A percentile compares a stretch with the other conserved stretches of the same genome.
phyloP scores from a whole-genome alignment of 1,140 invertebrate genomes.

The Stegodyphus mimosarum region DNA sequence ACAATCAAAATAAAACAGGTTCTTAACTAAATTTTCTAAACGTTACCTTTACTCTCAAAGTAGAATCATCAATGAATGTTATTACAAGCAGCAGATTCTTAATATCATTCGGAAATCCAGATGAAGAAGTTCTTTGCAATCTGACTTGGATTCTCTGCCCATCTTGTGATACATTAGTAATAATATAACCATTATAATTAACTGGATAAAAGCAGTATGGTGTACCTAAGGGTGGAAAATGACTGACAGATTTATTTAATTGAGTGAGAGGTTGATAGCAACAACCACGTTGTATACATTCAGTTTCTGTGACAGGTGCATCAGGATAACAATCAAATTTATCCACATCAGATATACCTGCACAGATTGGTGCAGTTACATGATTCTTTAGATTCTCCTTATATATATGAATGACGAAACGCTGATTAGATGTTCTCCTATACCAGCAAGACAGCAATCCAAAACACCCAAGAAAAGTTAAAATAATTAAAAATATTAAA shows the following conservation, averaged over 20 bases:
- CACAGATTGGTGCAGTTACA: conserved; percentile 4
- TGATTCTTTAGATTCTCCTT: too few species aligned
- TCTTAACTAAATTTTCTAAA: neutral
- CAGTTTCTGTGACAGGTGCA: conserved; percentile 62
- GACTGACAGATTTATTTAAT: neutral
- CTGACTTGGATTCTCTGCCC: conserved; percentile 68
- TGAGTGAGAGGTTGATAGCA: conserved; percentile 65
- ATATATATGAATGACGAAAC: too few species aligned
- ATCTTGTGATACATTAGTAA: conserved; percentile 23
- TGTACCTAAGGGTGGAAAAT: conserved; percentile 49
- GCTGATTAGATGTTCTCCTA: too few species aligned
- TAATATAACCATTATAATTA: conserved; percentile 63
- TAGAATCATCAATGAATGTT: conserved; percentile 38
- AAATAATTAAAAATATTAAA: too few species aligned
- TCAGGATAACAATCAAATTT: conserved; percentile 70
- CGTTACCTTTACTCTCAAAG: conserved; percentile 31
- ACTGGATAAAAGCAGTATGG: conserved; percentile 64
- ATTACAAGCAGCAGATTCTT: conserved; percentile 63
- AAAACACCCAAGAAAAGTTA: too few species aligned
- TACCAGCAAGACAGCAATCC: too few species aligned
- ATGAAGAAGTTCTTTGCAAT: conserved; percentile 71
- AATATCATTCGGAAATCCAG: conserved; percentile 78
- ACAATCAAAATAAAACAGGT: neutral
- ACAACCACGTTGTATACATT: conserved; percentile 69
- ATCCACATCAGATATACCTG: conserved; percentile 24